Conservation (phyloP, 2,797 vertebrate species). For the Poeciliopsis paucimaculata region DNA sequence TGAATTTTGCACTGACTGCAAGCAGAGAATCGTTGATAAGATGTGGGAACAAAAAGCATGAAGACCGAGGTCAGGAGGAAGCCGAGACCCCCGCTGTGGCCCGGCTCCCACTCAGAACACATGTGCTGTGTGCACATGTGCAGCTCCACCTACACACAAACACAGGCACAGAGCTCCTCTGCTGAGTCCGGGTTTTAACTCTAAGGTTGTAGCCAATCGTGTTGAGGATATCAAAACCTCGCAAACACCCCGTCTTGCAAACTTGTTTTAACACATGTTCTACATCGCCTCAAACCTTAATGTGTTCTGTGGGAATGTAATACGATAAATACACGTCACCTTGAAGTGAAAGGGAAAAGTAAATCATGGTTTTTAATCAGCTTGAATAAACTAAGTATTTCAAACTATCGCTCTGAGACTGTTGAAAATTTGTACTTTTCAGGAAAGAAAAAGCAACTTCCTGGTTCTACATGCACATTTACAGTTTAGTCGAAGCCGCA, state of each 20-base stretch:
- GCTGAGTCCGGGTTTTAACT: slow-evolving; percentile 13
- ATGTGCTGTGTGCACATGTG: slow-evolving; percentile 63
- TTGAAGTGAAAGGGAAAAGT: background rate
- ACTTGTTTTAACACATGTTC: background rate
- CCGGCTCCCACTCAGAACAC: slow-evolving; percentile 67
- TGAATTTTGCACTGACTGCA: background rate
- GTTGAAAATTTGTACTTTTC: background rate
- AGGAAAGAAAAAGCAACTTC: background rate
- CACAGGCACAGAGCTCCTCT: slow-evolving; percentile 28
- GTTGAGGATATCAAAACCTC: background rate
- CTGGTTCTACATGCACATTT: background rate
- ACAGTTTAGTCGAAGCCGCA: background rate
- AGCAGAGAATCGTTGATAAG: slow-evolving; percentile 30
- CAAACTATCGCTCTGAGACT: background rate
- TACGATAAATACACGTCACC: too few species aligned
- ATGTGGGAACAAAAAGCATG: slow-evolving; percentile 40
- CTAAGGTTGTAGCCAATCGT: slow-evolving; percentile 5
- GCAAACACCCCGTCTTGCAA: background rate
- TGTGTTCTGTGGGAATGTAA: background rate
- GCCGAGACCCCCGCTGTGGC: slow-evolving; percentile 62
- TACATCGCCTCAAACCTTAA: background rate
- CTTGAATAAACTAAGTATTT: background rate
- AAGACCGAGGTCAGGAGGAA: slow-evolving; percentile 53
- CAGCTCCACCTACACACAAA: slow-evolving; percentile 62
- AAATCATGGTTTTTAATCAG: background rate